Evolutionary conservation across 2,113 vertebrate genomes (phyloP), one percentile per base, ranked within the genome.

Genomic region (Gorsachius goisagi): DNA sequence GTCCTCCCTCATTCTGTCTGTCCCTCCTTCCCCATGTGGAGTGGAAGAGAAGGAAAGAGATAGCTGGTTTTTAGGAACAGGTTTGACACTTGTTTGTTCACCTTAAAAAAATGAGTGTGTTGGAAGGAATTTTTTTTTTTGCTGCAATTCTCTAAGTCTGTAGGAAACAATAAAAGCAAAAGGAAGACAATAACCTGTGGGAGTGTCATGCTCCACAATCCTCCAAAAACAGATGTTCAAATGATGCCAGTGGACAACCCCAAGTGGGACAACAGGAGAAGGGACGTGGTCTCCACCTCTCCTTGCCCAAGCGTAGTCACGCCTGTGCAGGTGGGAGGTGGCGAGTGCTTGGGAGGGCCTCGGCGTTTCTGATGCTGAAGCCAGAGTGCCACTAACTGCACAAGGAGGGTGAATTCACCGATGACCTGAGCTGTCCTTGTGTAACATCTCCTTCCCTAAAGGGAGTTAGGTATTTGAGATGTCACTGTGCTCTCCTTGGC

Each of bases 301-400:
- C 16, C 28, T 59, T 33, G 67, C 20, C 49, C 35, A 27, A 67
- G 74, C 5, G 5, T 32, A 59, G 41, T 55, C 26, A 19, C 0
- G 1, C 5, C 47, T 47, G 28, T 77, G 71, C 49, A 56, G 41
- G 67, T 73, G 79, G 60, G 60, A 78, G 26, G 9, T 59, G 53
- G 18, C 1, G 1, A 13, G 4, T 7, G 16, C 6, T 13, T 7
- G 4, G 33, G 39, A 37, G 45, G 8, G 2, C 19, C 24, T 55
- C 0, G 1, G 16, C 2, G 2, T 41, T 72, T n/a, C 39, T 89
- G 52, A 9, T 33, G 49, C 58, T 85, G 88, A 77, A 71, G n/a
- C 28, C 75, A 52, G 58, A 50, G 56, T 41, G n/a, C 30, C 53
- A 68, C 52, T 67, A 82, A 22, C 32, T 53, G 47, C 67, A n/a